Conservation (phyloP, 2,113 vertebrate species). For the Bubo scandiacus region DNA sequence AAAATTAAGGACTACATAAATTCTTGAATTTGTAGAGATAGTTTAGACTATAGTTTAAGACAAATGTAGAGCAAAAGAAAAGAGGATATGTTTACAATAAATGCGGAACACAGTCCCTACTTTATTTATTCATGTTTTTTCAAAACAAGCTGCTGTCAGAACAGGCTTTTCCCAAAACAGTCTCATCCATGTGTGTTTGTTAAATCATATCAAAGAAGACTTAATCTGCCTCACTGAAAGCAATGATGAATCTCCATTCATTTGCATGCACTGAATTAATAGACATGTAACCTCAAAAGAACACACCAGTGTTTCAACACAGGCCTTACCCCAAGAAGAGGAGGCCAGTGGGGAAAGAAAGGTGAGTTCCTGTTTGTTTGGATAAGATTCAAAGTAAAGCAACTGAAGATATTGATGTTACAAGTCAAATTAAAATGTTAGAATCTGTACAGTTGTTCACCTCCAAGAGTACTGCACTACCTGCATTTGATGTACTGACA, state of each 20-base stretch:
- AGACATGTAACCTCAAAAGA: neutral
- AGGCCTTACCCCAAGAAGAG: neutral
- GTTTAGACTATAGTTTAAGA: neutral
- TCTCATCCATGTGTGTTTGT: neutral
- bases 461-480: neutral
- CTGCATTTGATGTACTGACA: fast-evolving
- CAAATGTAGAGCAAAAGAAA: neutral
- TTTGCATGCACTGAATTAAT: neutral
- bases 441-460: neutral
- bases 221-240: neutral
- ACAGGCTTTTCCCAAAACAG: neutral
- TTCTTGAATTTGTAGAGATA: neutral
- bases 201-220: neutral
- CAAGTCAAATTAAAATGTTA: neutral
- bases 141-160: neutral
- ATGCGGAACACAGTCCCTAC: neutral
- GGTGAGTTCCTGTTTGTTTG: neutral
- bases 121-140: neutral
- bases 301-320: neutral
- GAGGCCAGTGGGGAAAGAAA: neutral
- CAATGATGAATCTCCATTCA: neutral
- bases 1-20: neutral
- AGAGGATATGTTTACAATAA: neutral
- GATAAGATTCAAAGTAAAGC: neutral
- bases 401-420: neutral